Evolutionary conservation across 2,888 invertebrate species (phyloP).

Genomic region (Anoplius nigerrimus): DNA sequence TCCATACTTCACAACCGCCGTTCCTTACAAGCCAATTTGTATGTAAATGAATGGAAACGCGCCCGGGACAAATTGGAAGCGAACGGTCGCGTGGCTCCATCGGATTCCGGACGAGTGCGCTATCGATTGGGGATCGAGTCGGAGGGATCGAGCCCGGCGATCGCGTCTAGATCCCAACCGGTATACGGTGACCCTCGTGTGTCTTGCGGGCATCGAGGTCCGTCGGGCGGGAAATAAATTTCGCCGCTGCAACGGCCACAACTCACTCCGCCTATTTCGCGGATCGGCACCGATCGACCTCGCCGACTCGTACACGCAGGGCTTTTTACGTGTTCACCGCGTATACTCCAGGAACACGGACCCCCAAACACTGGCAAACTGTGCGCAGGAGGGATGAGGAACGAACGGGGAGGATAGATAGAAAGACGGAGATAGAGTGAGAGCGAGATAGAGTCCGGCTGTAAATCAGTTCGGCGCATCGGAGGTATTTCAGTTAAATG

Average conservation of each 20-base stretch:
- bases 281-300: slow-evolving; percentile 49
- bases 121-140: slow-evolving; percentile 36
- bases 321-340: too few species aligned
- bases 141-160: too few species aligned
- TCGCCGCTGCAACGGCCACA: slow-evolving; percentile 65
- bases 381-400: too few species aligned
- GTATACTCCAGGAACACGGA: background rate
- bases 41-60: too few species aligned
- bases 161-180: slow-evolving; percentile 13
- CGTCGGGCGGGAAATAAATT: slow-evolving; percentile 66
- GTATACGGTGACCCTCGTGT: slow-evolving; percentile 20
- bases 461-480: slow-evolving; percentile 73
- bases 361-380: too few species aligned
- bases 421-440: too few species aligned
- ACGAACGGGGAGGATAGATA: too few species aligned
- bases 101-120: too few species aligned
- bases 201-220: slow-evolving; percentile 15
- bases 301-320: slow-evolving; percentile 10
- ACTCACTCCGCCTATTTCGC: slow-evolving; percentile 52
- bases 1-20: too few species aligned
- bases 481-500: slow-evolving; percentile 73
- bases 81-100: too few species aligned
- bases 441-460: slow-evolving; percentile 47
- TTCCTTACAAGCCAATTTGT: too few species aligned
- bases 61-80: too few species aligned